phyloP scores from a whole-genome alignment of 1,140 invertebrate genomes.

The Chrysopa pallens region DNA sequence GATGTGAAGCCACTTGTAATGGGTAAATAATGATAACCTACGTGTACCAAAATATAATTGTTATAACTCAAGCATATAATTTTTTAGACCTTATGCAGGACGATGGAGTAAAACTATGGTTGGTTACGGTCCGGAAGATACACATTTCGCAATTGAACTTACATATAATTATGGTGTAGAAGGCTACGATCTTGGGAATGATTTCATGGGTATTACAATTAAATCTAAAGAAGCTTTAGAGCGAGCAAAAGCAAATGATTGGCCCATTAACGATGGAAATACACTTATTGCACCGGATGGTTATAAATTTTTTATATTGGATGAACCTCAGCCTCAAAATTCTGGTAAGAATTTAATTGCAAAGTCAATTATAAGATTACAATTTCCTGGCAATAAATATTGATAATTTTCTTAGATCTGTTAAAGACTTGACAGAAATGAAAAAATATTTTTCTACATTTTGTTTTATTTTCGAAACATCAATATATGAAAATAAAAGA shows the following conservation, averaged over 20 bases:
- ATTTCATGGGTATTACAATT: conserved; percentile 77
- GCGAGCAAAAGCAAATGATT: conserved; percentile 45
- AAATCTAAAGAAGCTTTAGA: conserved; percentile 56
- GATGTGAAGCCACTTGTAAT: conserved; percentile 91
- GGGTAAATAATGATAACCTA: conserved; percentile 43
- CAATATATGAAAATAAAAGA: too few species aligned
- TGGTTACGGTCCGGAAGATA: conserved; percentile 89
- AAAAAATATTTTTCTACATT: too few species aligned
- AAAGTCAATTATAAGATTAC: too few species aligned
- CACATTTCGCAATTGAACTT: conserved; percentile 90
- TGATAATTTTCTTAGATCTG: too few species aligned
- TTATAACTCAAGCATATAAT: conserved; percentile 5
- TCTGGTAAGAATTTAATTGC: conserved; percentile 38
- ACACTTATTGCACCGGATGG: conserved; percentile 72
- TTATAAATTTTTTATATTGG: conserved; percentile 68
- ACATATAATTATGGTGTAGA: conserved; percentile 95
- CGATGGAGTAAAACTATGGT: conserved; percentile 99
- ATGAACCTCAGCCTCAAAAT: conserved; percentile 42
- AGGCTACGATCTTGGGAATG: conserved; percentile 71
- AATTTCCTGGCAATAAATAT: too few species aligned
- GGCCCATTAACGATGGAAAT: conserved; percentile 30
- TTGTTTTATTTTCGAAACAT: too few species aligned
- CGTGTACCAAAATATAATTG: conserved; percentile 1
- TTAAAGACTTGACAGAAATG: too few species aligned
- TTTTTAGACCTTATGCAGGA: conserved; percentile 78